Percentiles rank a stretch among this genome's conserved stretches.
Evolutionary conservation across 2,113 vertebrate species (phyloP).

Genomic region (Enhydra lutris): DNA sequence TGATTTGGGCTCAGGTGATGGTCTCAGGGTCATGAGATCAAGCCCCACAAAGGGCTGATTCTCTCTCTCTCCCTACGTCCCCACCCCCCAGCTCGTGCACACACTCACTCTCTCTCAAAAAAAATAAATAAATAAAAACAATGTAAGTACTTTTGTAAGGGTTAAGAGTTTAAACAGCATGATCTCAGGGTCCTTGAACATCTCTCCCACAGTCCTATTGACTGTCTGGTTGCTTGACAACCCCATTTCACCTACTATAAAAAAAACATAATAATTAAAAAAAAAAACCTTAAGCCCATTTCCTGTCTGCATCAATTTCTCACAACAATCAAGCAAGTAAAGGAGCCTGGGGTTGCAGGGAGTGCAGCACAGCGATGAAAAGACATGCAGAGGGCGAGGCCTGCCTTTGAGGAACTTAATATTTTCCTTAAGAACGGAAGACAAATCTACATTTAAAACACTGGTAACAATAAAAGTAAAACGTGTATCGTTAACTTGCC

Average conservation of each 20-base stretch:
- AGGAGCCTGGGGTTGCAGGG: rapidly evolving
- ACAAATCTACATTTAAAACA: not conserved
- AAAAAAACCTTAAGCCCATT: not conserved
- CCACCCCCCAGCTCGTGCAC: not conserved
- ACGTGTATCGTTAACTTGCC: rapidly evolving
- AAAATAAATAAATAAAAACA: not conserved
- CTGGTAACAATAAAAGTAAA: not conserved
- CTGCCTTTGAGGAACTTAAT: not conserved
- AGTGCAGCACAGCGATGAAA: not conserved
- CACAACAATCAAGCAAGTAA: too few relatives aligned
- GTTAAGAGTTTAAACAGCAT: not conserved
- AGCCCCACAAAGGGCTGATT: not conserved
- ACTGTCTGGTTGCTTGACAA: not conserved
- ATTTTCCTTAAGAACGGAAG: not conserved
- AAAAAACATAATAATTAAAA: not conserved
- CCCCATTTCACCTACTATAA: not conserved
- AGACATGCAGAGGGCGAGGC: not conserved
- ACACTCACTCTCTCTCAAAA: not conserved
- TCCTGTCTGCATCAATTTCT: not conserved
- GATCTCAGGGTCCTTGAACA: not conserved
- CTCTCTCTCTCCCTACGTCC: not conserved
- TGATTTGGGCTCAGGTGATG: not conserved
- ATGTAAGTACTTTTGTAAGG: not conserved
- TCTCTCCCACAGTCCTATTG: not conserved
- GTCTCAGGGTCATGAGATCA: not conserved